Conservation (phyloP, 2,113 vertebrate genomes). For the Solea solea region DNA sequence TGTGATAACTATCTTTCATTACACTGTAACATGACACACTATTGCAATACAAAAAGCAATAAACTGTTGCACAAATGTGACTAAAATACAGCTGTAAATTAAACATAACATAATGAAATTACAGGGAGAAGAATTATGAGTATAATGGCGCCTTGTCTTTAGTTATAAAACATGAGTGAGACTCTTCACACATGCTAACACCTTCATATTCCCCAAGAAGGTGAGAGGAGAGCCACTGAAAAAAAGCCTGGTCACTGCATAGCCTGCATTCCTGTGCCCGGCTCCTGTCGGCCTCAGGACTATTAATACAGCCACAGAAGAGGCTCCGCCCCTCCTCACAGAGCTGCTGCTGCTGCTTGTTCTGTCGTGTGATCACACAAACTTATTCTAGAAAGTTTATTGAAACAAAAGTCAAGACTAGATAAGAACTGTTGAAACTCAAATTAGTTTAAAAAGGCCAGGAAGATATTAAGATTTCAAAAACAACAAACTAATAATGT, state of each 20-base stretch:
- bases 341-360: slow-evolving; percentile 6
- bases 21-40: no score
- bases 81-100: neutral
- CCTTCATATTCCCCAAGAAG: slow-evolving; percentile 75
- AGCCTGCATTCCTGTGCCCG: slow-evolving; percentile 71
- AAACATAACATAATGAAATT: neutral
- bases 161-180: neutral
- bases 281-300: slow-evolving; percentile 73
- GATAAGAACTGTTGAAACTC: no score
- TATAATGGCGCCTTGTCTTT: no score
- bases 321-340: slow-evolving; percentile 59
- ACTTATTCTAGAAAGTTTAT: neutral
- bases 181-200: neutral
- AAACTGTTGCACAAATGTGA: no score
- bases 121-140: neutral
- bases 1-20: no score
- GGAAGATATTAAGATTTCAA: no score
- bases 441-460: no score
- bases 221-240: slow-evolving; percentile 71
- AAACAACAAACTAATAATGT: no score
- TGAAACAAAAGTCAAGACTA: no score
- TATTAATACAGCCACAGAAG: slow-evolving; percentile 80
- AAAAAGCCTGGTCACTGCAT: slow-evolving; percentile 76
- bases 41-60: no score
- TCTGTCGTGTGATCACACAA: slow-evolving; percentile 33